Conservation (phyloP, 2,888 invertebrate genomes). For the Candidula unifasciata region DNA sequence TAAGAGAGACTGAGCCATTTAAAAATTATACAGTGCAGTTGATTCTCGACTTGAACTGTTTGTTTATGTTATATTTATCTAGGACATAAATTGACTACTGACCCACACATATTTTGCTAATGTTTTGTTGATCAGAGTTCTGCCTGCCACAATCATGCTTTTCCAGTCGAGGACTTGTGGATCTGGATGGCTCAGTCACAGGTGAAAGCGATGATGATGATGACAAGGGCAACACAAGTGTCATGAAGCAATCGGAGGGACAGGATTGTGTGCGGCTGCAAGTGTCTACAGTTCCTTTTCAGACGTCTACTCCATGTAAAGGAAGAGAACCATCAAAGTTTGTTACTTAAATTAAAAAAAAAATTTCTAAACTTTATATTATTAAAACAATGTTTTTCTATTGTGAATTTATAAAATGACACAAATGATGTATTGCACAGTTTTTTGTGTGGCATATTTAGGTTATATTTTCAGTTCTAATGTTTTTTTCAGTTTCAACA, state of each 20-base stretch:
- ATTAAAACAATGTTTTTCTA: no score
- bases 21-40: no score
- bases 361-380: no score
- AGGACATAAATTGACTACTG: background rate
- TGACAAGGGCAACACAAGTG: background rate
- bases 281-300: background rate
- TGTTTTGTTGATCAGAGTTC: background rate
- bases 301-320: conserved; percentile 45
- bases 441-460: no score
- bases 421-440: no score
- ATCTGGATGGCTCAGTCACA: background rate
- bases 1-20: no score
- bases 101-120: background rate
- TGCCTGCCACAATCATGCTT: conserved; percentile 23
- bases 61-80: background rate
- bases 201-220: conserved; percentile 24
- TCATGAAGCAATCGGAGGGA: background rate
- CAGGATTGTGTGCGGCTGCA: background rate
- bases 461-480: no score
- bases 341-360: no score
- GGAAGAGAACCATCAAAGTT: background rate
- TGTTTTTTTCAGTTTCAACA: no score
- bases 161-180: background rate
- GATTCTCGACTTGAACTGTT: background rate
- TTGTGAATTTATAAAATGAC: no score